Evolutionary conservation across 1,140 invertebrate genomes (phyloP).

Genomic region (Paramacrobiotus metropolitanus): DNA sequence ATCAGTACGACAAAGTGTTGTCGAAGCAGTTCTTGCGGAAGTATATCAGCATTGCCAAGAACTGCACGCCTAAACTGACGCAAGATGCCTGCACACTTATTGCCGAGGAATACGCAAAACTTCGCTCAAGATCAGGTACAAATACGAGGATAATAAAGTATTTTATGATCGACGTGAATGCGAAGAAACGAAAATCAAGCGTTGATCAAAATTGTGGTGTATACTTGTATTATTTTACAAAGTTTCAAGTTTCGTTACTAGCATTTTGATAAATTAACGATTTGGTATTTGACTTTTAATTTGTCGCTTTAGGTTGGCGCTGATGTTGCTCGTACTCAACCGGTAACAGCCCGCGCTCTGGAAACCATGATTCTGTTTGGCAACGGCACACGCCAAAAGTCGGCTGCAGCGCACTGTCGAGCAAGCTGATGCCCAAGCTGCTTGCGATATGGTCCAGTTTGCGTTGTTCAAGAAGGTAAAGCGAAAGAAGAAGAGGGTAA

Average conservation of each 20-base stretch:
- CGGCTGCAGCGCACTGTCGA: slow-evolving; percentile 60
- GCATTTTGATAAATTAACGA: no score
- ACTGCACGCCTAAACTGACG: slow-evolving; percentile 46
- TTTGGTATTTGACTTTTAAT: no score
- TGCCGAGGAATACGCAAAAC: slow-evolving; percentile 69
- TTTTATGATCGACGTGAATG: no score
- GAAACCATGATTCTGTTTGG: slow-evolving; percentile 90
- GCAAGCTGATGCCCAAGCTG: slow-evolving; percentile 58
- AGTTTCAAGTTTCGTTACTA: no score
- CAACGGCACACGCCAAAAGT: slow-evolving; percentile 92
- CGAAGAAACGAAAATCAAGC: no score
- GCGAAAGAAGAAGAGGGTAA: background rate
- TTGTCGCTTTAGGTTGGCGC: slow-evolving; percentile 35
- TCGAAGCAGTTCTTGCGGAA: slow-evolving; percentile 86
- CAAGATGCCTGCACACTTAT: slow-evolving; percentile 72
- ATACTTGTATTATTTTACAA: no score
- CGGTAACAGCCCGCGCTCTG: slow-evolving; percentile 82
- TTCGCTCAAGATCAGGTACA: no score
- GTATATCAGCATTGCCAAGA: slow-evolving; percentile 70
- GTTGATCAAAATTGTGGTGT: no score
- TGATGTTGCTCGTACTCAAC: slow-evolving; percentile 51
- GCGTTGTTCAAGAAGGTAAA: slow-evolving; percentile 87
- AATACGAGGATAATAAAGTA: no score
- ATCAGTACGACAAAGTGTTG: slow-evolving; percentile 49
- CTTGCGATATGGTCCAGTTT: slow-evolving; percentile 86